Evolutionary conservation across 2,797 vertebrate species (phyloP).

Genomic region (Rhynchonycteris naso): DNA sequence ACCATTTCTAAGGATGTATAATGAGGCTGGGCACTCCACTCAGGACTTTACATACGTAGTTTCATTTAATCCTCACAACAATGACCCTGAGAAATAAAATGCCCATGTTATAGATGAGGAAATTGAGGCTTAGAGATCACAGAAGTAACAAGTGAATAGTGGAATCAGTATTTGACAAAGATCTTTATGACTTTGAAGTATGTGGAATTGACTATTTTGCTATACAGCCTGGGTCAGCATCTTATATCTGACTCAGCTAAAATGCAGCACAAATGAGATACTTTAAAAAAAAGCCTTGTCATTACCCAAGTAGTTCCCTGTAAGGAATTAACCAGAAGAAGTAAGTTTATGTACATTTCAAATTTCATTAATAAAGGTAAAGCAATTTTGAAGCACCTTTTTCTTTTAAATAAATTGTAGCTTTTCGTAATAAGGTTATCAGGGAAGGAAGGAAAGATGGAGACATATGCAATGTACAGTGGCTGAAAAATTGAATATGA

Average conservation of each 20-base stretch:
- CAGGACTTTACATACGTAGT: not conserved
- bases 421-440: slow-evolving; percentile 26
- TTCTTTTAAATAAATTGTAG: slow-evolving; percentile 33
- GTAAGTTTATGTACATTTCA: not conserved
- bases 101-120: not conserved
- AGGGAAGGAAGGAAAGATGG: not conserved
- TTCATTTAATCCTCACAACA: not conserved
- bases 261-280: not conserved
- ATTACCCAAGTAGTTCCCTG: not conserved
- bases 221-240: not conserved
- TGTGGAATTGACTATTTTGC: not conserved
- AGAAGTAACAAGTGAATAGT: not conserved
- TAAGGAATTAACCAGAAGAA: slow-evolving; percentile 39
- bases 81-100: not conserved
- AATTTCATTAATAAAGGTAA: slow-evolving; percentile 47
- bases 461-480: slow-evolving; percentile 38
- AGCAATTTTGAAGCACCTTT: slow-evolving; percentile 27
- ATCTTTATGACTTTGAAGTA: not conserved
- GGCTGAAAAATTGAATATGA: slow-evolving; percentile 31
- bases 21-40: not conserved
- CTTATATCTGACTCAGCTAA: not conserved
- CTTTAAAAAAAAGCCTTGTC: not conserved
- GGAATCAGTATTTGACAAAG: not conserved
- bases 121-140: not conserved
- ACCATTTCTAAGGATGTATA: not conserved